phyloP scores from a whole-genome alignment of 2,888 invertebrate species.

The Yponomeuta plumbellus region DNA sequence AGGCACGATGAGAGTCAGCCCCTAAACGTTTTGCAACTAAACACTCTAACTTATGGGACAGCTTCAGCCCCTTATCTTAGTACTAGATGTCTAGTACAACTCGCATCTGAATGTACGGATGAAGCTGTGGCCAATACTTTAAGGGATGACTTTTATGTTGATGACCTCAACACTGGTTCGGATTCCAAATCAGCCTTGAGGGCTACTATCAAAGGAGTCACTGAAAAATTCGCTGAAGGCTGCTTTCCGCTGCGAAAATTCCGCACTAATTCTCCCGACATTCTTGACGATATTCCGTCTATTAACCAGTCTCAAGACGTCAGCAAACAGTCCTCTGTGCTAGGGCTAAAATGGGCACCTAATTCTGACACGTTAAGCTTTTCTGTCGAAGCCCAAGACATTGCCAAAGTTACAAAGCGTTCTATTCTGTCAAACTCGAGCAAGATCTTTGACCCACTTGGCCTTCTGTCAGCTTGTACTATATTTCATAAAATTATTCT shows the following conservation, averaged over 20 bases:
- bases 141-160: conserved; percentile 12
- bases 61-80: conserved; percentile 22
- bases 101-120: conserved; percentile 28
- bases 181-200: too few relatives aligned
- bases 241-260: too few relatives aligned
- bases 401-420: conserved; percentile 3
- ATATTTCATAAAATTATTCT: conserved; percentile 4
- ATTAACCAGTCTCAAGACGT: too few relatives aligned
- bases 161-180: conserved; percentile 23
- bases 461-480: not conserved
- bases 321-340: too few relatives aligned
- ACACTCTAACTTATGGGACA: conserved; percentile 17
- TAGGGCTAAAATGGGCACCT: too few relatives aligned
- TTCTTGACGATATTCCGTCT: too few relatives aligned
- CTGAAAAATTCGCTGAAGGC: too few relatives aligned
- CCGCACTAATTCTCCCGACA: too few relatives aligned
- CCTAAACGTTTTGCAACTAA: conserved; percentile 9
- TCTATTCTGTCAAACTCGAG: conserved; percentile 6
- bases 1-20: conserved; percentile 8
- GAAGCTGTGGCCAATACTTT: conserved; percentile 29
- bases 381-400: not conserved
- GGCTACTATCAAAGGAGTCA: too few relatives aligned
- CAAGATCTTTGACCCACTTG: conserved; percentile 13
- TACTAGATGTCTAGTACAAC: conserved; percentile 26
- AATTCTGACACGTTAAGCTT: too few relatives aligned